Conservation (phyloP, 2,888 invertebrate species). For the Tortrix viridana region DNA sequence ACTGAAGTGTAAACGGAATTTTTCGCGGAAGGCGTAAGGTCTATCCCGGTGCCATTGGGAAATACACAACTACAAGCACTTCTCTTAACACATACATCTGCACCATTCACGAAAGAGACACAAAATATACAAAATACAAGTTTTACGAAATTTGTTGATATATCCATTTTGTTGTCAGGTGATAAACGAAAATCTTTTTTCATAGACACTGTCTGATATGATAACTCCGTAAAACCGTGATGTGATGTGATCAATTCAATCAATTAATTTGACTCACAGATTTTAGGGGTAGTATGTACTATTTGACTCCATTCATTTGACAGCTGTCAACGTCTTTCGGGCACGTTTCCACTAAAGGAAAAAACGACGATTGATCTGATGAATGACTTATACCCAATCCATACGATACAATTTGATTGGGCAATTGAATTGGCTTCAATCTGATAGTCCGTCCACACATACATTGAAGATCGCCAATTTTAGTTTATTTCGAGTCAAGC, state of each 20-base stretch:
- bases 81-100: conserved; percentile 64
- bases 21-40: conserved; percentile 63
- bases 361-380: too few species aligned
- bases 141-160: conserved; percentile 41
- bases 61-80: conserved; percentile 73
- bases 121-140: conserved; percentile 47
- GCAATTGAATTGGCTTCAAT: too few species aligned
- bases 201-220: background rate
- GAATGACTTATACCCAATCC: too few species aligned
- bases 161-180: conserved; percentile 48
- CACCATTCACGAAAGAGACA: conserved; percentile 46
- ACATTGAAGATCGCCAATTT: too few species aligned
- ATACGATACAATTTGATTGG: too few species aligned
- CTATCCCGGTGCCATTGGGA: conserved; percentile 78
- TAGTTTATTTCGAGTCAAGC: too few species aligned
- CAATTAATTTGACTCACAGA: too few species aligned
- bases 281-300: too few species aligned
- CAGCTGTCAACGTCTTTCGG: conserved; percentile 6
- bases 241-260: too few species aligned
- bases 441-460: too few species aligned
- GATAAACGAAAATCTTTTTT: conserved; percentile 13
- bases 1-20: conserved; percentile 56
- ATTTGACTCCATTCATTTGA: too few species aligned
- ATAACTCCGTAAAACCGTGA: too few species aligned
- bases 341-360: background rate